Conservation (phyloP, 1,140 invertebrate genomes). For the Pseudomyrmex pallidus region DNA sequence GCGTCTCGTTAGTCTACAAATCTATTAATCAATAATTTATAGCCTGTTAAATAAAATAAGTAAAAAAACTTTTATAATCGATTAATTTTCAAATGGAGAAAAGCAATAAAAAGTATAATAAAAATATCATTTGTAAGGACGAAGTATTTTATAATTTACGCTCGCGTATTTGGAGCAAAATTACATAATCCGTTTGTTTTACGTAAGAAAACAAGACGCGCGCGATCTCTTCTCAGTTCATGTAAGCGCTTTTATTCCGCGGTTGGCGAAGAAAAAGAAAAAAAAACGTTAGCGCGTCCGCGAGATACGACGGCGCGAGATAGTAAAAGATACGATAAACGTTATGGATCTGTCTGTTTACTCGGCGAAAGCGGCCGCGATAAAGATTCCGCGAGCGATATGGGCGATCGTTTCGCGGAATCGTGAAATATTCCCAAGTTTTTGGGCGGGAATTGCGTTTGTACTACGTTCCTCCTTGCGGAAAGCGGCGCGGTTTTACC, state of each 20-base stretch:
- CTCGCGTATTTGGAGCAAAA: not conserved
- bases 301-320: slow-evolving; percentile 16
- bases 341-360: slow-evolving; percentile 48
- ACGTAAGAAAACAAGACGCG: not conserved
- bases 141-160: too few species aligned
- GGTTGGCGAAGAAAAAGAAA: not conserved
- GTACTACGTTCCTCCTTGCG: slow-evolving; percentile 58
- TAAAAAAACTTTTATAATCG: too few species aligned
- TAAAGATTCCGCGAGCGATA: slow-evolving; percentile 57
- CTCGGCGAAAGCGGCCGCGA: slow-evolving; percentile 49
- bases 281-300: not conserved
- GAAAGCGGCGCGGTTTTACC: slow-evolving; percentile 65
- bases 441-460: slow-evolving; percentile 34
- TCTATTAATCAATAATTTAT: not conserved
- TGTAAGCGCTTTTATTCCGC: not conserved
- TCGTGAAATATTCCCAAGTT: slow-evolving; percentile 72
- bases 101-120: not conserved
- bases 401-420: slow-evolving; percentile 68
- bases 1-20: not conserved
- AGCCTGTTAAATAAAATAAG: too few species aligned
- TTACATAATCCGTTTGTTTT: not conserved
- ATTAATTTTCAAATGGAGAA: slow-evolving; percentile 2
- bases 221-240: not conserved
- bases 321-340: slow-evolving; percentile 38
- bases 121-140: not conserved